Conservation (phyloP, 2,888 invertebrate species). For the Scaptomyza caliginosa region DNA sequence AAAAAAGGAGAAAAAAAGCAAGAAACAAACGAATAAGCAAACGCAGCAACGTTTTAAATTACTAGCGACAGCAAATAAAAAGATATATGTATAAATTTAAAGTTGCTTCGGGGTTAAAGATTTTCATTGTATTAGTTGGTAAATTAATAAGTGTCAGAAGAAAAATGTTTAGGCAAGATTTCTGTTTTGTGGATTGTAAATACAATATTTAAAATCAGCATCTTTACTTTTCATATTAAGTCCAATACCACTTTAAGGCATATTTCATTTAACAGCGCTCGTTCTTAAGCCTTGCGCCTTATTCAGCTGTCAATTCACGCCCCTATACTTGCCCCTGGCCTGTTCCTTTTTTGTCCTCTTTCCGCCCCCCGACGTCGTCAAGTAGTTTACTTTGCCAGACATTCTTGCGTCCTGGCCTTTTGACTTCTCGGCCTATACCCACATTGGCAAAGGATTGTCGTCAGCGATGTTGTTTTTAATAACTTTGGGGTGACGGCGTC, state of each 20-base stretch:
- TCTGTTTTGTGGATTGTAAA: too few relatives aligned
- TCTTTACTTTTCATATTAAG: too few relatives aligned
- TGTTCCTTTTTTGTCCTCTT: neutral
- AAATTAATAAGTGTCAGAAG: too few relatives aligned
- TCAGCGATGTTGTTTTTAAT: conserved; percentile 28
- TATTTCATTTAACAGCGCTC: conserved; percentile 28
- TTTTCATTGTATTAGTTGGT: too few relatives aligned
- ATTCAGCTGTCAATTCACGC: neutral
- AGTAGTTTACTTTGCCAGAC: conserved; percentile 61
- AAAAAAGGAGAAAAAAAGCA: conserved; percentile 25
- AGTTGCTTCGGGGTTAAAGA: conserved; percentile 34
- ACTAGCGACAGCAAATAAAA: conserved; percentile 28
- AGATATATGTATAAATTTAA: conserved; percentile 37
- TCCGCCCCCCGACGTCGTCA: conserved; percentile 27
- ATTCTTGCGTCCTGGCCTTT: conserved; percentile 50
- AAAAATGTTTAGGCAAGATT: neutral
- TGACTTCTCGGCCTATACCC: conserved; percentile 42
- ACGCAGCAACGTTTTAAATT: conserved; percentile 55
- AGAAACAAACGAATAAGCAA: too few relatives aligned
- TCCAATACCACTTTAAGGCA: too few relatives aligned
- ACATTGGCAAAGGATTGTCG: conserved; percentile 60
- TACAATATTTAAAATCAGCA: too few relatives aligned
- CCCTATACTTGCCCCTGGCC: neutral
- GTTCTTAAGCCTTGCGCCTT: conserved; percentile 12
- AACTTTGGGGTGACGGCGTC: neutral